A percentile compares a stretch with the other conserved stretches of the same genome.
Evolutionary conservation across 2,888 invertebrate genomes (phyloP).

Genomic region (Scrobipalpa costella): DNA sequence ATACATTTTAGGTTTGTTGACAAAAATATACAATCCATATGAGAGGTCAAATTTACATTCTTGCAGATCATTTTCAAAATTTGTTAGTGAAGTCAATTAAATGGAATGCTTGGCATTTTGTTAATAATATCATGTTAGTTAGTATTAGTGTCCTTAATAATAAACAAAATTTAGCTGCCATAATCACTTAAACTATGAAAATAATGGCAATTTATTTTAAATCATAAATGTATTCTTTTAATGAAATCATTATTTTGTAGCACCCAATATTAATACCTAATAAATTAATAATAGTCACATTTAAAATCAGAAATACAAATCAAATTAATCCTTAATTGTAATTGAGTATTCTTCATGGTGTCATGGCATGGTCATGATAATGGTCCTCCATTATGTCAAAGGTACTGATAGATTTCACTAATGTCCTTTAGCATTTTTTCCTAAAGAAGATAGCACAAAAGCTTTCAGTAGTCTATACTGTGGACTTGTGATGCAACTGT

Average conservation of each 20-base stretch:
- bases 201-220: background rate
- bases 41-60: background rate
- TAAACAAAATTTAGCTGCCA: background rate
- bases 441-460: too few species aligned
- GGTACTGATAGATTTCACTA: too few species aligned
- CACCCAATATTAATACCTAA: constrained; percentile 6
- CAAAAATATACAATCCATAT: constrained; percentile 1
- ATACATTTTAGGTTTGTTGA: background rate
- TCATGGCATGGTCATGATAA: too few species aligned
- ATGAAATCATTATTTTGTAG: background rate
- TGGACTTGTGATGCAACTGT: background rate
- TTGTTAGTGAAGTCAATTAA: background rate
- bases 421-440: too few species aligned
- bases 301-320: background rate
- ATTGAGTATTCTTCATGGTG: constrained; percentile 38
- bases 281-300: background rate
- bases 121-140: background rate
- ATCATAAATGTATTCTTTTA: background rate
- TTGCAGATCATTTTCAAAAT: background rate
- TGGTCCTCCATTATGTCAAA: too few species aligned
- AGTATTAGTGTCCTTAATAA: background rate
- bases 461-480: background rate
- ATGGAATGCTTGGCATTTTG: background rate
- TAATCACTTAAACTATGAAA: background rate
- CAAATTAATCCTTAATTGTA: constrained; percentile 8